These are phyloP conservation scores for Parambassis ranga DNA, from an alignment of 2,797 vertebrate species.

Conservation along the genomic window DNA sequence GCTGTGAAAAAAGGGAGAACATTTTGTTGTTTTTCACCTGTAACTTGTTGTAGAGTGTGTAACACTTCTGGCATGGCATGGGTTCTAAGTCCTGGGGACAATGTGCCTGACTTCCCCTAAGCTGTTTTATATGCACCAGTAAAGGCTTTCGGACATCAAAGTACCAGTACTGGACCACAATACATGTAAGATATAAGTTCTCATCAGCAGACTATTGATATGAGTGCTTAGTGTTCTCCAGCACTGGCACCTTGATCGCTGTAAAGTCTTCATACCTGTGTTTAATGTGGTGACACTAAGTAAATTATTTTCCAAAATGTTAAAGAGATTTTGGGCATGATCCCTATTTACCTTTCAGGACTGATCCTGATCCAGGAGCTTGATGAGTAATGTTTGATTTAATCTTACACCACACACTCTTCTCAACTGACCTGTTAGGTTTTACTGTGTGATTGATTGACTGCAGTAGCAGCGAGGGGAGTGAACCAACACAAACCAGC, in stretches of 20 bases:
- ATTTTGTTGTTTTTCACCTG: slow-evolving; percentile 39
- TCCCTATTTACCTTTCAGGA: slow-evolving; percentile 18
- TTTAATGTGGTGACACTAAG: slow-evolving; percentile 26
- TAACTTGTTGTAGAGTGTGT: slow-evolving; percentile 54
- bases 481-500: background rate
- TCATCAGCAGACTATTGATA: too few relatives aligned
- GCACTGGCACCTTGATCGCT: slow-evolving; percentile 12
- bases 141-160: background rate
- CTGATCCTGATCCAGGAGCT: background rate
- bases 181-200: too few relatives aligned
- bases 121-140: slow-evolving; percentile 17
- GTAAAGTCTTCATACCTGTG: slow-evolving; percentile 8
- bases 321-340: slow-evolving; percentile 8
- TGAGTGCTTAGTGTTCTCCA: slow-evolving; percentile 3
- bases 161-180: slow-evolving; percentile 5
- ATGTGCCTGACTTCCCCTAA: slow-evolving; percentile 19
- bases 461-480: background rate
- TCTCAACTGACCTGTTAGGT: background rate
- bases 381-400: background rate
- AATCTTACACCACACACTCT: background rate
- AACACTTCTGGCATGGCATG: slow-evolving; percentile 60
- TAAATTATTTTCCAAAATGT: slow-evolving; percentile 7
- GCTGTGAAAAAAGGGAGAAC: slow-evolving; percentile 22
- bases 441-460: background rate
- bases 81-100: slow-evolving; percentile 21